Evolutionary conservation across 2,888 invertebrate genomes (phyloP).

Genomic region (Nebria salina): DNA sequence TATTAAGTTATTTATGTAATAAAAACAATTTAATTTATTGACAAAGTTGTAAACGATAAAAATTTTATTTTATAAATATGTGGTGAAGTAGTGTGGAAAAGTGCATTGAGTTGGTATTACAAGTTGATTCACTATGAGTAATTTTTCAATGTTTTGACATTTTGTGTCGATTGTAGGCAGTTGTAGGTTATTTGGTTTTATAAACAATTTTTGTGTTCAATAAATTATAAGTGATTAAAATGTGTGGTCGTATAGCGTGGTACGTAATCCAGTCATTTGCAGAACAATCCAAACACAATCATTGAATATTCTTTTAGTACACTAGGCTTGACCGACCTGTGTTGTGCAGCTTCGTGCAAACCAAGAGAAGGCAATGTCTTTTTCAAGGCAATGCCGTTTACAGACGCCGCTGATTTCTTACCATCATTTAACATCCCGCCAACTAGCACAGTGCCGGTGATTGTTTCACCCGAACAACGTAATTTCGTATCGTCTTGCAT

Average conservation of each 20-base stretch:
- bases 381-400: slow-evolving; percentile 17
- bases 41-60: too few species aligned
- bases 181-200: background rate
- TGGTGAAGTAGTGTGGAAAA: too few species aligned
- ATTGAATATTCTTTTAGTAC: slow-evolving; percentile 17
- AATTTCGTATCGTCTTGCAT: background rate
- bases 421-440: slow-evolving; percentile 35
- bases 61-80: too few species aligned
- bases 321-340: slow-evolving; percentile 8
- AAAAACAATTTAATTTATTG: too few species aligned
- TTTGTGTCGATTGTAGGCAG: background rate
- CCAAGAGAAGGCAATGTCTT: background rate
- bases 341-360: slow-evolving; percentile 30
- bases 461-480: slow-evolving; percentile 23
- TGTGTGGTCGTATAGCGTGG: slow-evolving; percentile 33
- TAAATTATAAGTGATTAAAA: slow-evolving; percentile 10
- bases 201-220: background rate
- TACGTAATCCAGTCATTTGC: slow-evolving; percentile 2
- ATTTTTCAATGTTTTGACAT: background rate
- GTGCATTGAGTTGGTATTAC: too few species aligned
- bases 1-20: too few species aligned
- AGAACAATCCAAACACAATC: too few species aligned
- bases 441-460: slow-evolving; percentile 22
- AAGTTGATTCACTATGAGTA: too few species aligned
- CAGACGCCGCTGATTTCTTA: background rate